Evolutionary conservation across 2,888 invertebrate species (phyloP).

Genomic region (Tridacna crocea): DNA sequence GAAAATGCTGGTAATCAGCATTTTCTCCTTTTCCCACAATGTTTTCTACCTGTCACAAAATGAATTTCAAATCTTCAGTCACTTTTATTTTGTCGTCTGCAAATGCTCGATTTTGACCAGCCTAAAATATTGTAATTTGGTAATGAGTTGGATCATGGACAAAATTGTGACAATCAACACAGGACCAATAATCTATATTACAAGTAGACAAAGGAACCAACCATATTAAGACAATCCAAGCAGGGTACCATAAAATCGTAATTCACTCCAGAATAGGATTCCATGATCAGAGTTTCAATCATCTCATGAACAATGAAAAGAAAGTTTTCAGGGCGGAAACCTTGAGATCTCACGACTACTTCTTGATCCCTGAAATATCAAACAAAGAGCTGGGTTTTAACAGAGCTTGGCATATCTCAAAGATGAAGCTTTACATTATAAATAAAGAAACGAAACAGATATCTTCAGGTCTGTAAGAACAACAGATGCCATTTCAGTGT

Average conservation of each 20-base stretch:
- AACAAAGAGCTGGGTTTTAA: not conserved
- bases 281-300: slow-evolving; percentile 80
- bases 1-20: not conserved
- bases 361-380: slow-evolving; percentile 69
- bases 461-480: too few species aligned
- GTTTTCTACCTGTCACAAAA: too few species aligned
- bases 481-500: too few species aligned
- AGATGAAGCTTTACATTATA: too few species aligned
- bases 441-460: too few species aligned
- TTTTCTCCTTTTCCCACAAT: not conserved
- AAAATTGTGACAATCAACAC: too few species aligned
- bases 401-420: not conserved
- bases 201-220: slow-evolving; percentile 27
- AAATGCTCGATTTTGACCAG: too few species aligned
- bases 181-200: too few species aligned
- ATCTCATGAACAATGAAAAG: slow-evolving; percentile 83
- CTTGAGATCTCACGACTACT: slow-evolving; percentile 78
- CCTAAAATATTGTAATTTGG: too few species aligned
- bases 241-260: slow-evolving; percentile 83
- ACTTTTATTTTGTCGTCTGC: too few species aligned
- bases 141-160: too few species aligned
- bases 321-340: slow-evolving; percentile 82
- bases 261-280: slow-evolving; percentile 82
- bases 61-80: too few species aligned
- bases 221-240: slow-evolving; percentile 78